phyloP scores from a whole-genome alignment of 2,797 vertebrate genomes.

The Xerus rutilus region DNA sequence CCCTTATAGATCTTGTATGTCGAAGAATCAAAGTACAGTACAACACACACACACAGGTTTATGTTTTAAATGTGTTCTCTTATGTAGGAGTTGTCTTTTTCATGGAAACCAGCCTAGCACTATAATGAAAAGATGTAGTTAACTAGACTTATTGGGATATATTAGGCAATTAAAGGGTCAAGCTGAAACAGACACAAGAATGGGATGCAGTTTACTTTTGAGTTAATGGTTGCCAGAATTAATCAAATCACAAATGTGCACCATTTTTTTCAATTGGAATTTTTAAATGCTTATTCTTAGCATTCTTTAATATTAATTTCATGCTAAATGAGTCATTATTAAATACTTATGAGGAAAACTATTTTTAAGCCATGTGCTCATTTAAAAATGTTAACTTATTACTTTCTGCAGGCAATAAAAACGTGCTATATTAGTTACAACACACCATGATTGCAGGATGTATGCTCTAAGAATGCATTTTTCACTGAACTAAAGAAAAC shows the following conservation, averaged over 20 bases:
- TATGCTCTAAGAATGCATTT: conserved; percentile 63
- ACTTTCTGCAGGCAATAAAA: conserved; percentile 74
- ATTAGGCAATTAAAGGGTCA: conserved; percentile 63
- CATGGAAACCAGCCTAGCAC: conserved; percentile 46
- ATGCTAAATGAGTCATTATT: conserved; percentile 78
- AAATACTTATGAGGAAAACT: conserved; percentile 75
- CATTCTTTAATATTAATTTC: conserved; percentile 76
- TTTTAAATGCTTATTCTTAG: conserved; percentile 77
- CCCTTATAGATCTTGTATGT: neutral
- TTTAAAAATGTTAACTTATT: conserved; percentile 73
- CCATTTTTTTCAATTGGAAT: conserved; percentile 72
- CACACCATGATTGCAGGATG: conserved; percentile 33
- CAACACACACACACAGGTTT: neutral
- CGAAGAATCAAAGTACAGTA: neutral
- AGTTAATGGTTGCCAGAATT: conserved; percentile 73
- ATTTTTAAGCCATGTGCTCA: conserved; percentile 75
- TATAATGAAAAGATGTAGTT: conserved; percentile 25
- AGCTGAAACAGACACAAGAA: conserved; percentile 62
- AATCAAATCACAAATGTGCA: conserved; percentile 67
- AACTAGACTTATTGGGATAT: conserved; percentile 52
- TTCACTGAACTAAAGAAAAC: conserved; percentile 66
- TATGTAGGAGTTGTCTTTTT: neutral
- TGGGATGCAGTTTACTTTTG: conserved; percentile 66
- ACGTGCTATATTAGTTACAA: conserved; percentile 73
- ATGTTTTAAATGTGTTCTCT: neutral